A percentile compares a stretch with the other conserved stretches of the same genome.
Evolutionary conservation across 1,140 invertebrate genomes (phyloP).

Genomic region (Pteromalus puparum): DNA sequence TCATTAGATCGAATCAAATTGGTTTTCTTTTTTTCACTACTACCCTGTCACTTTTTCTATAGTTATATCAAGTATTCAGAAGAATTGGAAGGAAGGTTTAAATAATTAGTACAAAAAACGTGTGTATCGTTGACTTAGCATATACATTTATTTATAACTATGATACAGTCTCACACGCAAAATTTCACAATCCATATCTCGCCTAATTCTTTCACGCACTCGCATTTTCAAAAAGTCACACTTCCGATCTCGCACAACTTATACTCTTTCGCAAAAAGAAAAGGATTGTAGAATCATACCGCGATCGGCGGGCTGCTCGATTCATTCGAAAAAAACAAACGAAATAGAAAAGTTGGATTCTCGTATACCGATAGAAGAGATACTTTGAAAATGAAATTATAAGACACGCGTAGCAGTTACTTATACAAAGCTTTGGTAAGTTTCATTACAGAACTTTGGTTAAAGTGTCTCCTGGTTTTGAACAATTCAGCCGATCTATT

Average conservation of each 20-base stretch:
- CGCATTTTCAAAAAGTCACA: slow-evolving; percentile 52
- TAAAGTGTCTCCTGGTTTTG: background rate
- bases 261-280: slow-evolving; percentile 57
- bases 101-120: background rate
- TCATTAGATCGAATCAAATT: background rate
- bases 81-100: background rate
- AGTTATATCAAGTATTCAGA: no score
- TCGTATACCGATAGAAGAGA: slow-evolving; percentile 29
- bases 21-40: background rate
- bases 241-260: slow-evolving; percentile 42
- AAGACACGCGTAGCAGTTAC: slow-evolving; percentile 39
- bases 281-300: slow-evolving; percentile 56
- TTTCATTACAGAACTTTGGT: slow-evolving; percentile 41
- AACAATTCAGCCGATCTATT: slow-evolving; percentile 22
- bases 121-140: slow-evolving; percentile 62
- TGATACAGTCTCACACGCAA: slow-evolving; percentile 71
- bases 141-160: slow-evolving; percentile 73
- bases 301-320: slow-evolving; percentile 64
- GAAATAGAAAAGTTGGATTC: slow-evolving; percentile 8
- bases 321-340: slow-evolving; percentile 47
- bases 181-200: slow-evolving; percentile 63
- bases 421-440: slow-evolving; percentile 63
- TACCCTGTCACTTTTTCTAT: background rate
- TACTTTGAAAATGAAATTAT: slow-evolving; percentile 35
- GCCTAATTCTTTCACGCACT: slow-evolving; percentile 57